Evolutionary conservation across 2,113 vertebrate genomes (phyloP).

Genomic region (Trachemys scripta): DNA sequence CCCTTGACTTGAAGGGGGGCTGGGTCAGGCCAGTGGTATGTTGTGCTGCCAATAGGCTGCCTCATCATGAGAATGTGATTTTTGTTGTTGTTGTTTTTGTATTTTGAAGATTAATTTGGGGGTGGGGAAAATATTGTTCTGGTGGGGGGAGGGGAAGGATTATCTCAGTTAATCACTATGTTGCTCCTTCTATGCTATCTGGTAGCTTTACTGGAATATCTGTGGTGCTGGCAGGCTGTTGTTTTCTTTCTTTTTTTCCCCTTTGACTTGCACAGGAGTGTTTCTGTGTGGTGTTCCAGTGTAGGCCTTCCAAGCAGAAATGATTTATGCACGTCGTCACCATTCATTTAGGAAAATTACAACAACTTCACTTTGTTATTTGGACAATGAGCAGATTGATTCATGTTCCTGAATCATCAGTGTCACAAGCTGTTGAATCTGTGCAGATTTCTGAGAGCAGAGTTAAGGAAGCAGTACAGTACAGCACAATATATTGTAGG

Average conservation of each 20-base stretch:
- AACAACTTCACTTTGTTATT: constrained; percentile 33
- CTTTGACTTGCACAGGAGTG: not conserved
- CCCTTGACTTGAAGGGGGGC: not conserved
- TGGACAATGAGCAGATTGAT: constrained; percentile 54
- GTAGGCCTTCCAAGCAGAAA: not conserved
- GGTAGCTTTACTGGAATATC: constrained; percentile 37
- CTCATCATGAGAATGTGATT: not conserved
- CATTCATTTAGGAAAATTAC: not conserved
- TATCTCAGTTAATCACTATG: constrained; percentile 47
- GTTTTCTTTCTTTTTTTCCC: constrained; percentile 21
- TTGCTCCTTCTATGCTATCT: constrained; percentile 52
- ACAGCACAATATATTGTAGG: not conserved
- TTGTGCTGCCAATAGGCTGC: not conserved
- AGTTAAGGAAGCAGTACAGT: not conserved
- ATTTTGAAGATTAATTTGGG: fast-evolving
- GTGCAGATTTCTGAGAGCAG: not conserved
- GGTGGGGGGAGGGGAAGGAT: not conserved
- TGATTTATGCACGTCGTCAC: not conserved
- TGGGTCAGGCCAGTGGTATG: not conserved
- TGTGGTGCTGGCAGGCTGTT: not conserved
- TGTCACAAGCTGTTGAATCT: constrained; percentile 19
- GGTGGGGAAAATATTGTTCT: not conserved
- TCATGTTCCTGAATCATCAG: constrained; percentile 28
- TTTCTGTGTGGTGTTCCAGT: constrained; percentile 20
- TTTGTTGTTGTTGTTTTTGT: not conserved